phyloP scores from a whole-genome alignment of 2,797 vertebrate species.

The Pogonophryne albipinna region DNA sequence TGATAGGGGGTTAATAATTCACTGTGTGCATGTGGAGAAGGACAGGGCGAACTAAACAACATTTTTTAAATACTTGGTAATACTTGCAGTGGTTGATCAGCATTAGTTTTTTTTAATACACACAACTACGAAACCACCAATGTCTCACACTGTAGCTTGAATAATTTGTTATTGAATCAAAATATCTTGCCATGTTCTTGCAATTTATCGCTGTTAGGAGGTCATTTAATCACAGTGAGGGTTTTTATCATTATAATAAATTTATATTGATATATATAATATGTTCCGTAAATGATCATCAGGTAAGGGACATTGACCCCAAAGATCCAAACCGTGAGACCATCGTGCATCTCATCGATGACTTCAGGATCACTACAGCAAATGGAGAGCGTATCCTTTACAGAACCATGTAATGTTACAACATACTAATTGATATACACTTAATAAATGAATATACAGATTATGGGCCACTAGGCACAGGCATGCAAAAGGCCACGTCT shows the following conservation, averaged over 20 bases:
- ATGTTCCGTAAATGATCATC: slow-evolving; percentile 4
- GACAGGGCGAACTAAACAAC: not conserved
- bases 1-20: not conserved
- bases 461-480: too few species aligned
- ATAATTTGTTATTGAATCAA: not conserved
- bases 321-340: slow-evolving; percentile 86
- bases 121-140: not conserved
- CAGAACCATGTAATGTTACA: not conserved
- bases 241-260: not conserved
- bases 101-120: not conserved
- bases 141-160: not conserved
- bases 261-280: not conserved
- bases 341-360: slow-evolving; percentile 88
- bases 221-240: not conserved
- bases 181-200: not conserved
- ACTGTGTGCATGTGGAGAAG: not conserved
- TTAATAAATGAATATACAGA: too few species aligned
- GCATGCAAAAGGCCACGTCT: too few species aligned
- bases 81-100: not conserved
- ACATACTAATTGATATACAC: too few species aligned
- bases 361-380: slow-evolving; percentile 89
- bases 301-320: slow-evolving; percentile 91
- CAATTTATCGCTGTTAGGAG: not conserved
- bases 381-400: slow-evolving; percentile 92
- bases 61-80: not conserved